Evolutionary conservation across 2,888 invertebrate genomes (phyloP).

Genomic region (Antheraea yamamai): DNA sequence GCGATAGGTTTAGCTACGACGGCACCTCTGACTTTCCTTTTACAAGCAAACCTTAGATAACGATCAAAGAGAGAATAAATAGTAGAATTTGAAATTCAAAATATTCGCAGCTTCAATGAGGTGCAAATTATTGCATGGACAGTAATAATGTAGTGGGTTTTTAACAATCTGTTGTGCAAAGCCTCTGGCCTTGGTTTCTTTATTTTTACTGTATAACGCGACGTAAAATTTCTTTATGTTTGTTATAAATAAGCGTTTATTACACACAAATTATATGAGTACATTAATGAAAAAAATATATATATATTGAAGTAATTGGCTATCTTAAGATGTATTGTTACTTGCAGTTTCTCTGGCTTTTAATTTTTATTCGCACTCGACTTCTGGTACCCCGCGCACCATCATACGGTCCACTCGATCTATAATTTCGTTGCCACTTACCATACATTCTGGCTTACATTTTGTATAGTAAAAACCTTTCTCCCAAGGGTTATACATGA

Average conservation of each 20-base stretch:
- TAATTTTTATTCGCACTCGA: too few species aligned
- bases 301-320: too few species aligned
- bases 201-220: not conserved
- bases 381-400: too few species aligned
- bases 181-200: conserved; percentile 15
- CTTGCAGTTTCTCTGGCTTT: too few species aligned
- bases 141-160: conserved; percentile 6
- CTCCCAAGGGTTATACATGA: too few species aligned
- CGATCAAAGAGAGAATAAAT: conserved; percentile 59
- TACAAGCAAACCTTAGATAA: conserved; percentile 47
- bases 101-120: conserved; percentile 46
- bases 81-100: conserved; percentile 67
- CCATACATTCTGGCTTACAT: too few species aligned
- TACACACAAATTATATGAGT: too few species aligned
- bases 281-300: too few species aligned
- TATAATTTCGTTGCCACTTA: too few species aligned
- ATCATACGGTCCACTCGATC: too few species aligned
- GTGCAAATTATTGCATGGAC: conserved; percentile 46
- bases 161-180: conserved; percentile 20
- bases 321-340: too few species aligned
- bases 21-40: conserved; percentile 38
- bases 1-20: conserved; percentile 16
- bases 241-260: not conserved
- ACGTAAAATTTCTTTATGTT: not conserved
- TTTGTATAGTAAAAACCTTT: too few species aligned